Conservation (phyloP, 2,113 vertebrate genomes). For the Sula dactylatra region DNA sequence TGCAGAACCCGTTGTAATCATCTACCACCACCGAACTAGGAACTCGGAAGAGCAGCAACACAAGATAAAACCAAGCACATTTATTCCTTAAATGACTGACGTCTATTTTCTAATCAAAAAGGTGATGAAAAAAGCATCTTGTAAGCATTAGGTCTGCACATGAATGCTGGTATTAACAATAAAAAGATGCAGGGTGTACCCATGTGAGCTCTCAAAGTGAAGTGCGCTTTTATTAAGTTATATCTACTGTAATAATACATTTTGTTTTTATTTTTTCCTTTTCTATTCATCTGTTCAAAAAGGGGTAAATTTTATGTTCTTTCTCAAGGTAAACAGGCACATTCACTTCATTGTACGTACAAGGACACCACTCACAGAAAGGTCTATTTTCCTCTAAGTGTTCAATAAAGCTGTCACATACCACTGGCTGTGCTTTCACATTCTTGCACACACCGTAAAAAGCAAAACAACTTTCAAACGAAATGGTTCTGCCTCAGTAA, state of each 20-base stretch:
- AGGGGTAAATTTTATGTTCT: not conserved
- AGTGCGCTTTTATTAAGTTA: not conserved
- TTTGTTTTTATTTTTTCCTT: not conserved
- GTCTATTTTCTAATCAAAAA: not conserved
- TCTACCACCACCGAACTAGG: not conserved
- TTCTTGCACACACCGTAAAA: not conserved
- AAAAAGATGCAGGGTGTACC: not conserved
- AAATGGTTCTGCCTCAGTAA: not conserved
- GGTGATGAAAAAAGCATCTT: not conserved
- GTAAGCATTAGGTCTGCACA: not conserved
- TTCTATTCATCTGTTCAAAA: not conserved
- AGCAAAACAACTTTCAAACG: not conserved
- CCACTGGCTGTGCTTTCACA: not conserved
- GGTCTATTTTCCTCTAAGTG: not conserved
- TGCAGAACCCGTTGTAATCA: not conserved
- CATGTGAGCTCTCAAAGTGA: not conserved
- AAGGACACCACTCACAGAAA: not conserved
- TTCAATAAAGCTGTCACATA: not conserved
- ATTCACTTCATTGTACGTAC: not conserved
- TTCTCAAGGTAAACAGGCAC: not conserved
- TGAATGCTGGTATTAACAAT: not conserved
- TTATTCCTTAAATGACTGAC: not conserved
- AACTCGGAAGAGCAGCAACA: not conserved
- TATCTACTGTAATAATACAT: fast-evolving
- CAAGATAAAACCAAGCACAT: not conserved